These are phyloP conservation scores for Calycopis cecrops DNA, from an alignment of 1,140 invertebrate species.

Conservation along the genomic window DNA sequence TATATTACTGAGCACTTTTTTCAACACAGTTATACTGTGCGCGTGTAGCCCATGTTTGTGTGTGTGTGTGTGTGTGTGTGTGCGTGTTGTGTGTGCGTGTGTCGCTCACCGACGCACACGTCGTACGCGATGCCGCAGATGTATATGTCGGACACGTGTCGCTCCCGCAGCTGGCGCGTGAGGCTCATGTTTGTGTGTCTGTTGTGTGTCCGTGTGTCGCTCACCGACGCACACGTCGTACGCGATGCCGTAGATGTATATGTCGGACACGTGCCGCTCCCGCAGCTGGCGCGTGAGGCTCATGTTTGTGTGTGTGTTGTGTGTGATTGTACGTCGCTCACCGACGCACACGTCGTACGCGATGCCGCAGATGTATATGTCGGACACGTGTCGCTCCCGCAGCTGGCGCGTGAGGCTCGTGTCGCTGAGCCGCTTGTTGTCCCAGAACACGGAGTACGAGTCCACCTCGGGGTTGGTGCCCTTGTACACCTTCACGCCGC, in stretches of 20 bases:
- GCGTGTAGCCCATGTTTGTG: constrained; percentile 80
- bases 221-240: constrained; percentile 96
- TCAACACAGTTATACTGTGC: too few species aligned
- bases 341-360: constrained; percentile 98
- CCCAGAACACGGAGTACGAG: constrained; percentile 98
- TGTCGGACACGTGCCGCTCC: constrained; percentile 89
- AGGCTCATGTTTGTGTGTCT: constrained; percentile 76
- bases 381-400: constrained; percentile 86
- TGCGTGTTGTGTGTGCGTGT: constrained; percentile 9
- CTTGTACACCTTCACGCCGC: constrained; percentile 91
- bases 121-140: constrained; percentile 97
- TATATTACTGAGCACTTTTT: too few species aligned
- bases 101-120: constrained; percentile 92
- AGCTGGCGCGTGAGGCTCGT: constrained; percentile 91
- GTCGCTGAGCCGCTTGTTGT: constrained; percentile 93
- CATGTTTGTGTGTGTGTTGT: constrained; percentile 44
- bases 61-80: too few species aligned
- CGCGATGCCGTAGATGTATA: constrained; percentile 96
- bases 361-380: constrained; percentile 96
- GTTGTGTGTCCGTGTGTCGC: too few species aligned
- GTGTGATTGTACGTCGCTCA: constrained; percentile 21
- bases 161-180: constrained; percentile 85
- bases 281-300: constrained; percentile 88
- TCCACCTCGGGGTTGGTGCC: constrained; percentile 96
- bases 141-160: constrained; percentile 93